Percentiles rank a stretch among this genome's conserved stretches.
These are phyloP conservation scores for Notechis scutatus DNA, from an alignment of 2,113 vertebrate genomes.

Conservation along the genomic window DNA sequence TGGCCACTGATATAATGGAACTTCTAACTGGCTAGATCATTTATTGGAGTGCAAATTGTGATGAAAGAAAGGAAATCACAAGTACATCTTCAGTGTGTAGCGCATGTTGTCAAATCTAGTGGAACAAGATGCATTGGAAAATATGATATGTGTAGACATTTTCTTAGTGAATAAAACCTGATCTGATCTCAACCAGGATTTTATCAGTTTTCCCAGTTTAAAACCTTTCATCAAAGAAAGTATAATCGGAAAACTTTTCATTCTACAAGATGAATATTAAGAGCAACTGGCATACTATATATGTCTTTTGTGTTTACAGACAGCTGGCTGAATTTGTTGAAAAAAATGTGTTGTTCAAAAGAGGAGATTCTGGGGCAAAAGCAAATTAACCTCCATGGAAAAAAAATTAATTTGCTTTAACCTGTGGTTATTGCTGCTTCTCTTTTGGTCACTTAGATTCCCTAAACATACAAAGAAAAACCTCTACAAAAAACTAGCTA, in stretches of 20 bases:
- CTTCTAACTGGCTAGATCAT: not conserved
- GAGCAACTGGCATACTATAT: not conserved
- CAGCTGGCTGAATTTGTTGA: not conserved
- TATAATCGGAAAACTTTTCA: not conserved
- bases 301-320: not conserved
- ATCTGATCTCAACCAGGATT: not conserved
- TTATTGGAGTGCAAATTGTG: not conserved
- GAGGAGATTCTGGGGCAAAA: not conserved
- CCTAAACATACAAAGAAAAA: not conserved
- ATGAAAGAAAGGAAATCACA: not conserved
- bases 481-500: not conserved
- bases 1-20: not conserved
- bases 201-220: not conserved
- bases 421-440: not conserved
- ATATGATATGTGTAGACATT: not conserved
- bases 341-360: not conserved
- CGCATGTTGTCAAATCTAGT: not conserved
- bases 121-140: not conserved
- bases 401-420: not conserved
- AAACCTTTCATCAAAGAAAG: not conserved
- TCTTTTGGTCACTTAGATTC: not conserved
- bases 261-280: not conserved
- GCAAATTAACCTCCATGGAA: not conserved
- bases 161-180: not conserved
- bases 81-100: not conserved